Evolutionary conservation across 1,140 invertebrate species (phyloP).

Genomic region (Nylanderia fulva): DNA sequence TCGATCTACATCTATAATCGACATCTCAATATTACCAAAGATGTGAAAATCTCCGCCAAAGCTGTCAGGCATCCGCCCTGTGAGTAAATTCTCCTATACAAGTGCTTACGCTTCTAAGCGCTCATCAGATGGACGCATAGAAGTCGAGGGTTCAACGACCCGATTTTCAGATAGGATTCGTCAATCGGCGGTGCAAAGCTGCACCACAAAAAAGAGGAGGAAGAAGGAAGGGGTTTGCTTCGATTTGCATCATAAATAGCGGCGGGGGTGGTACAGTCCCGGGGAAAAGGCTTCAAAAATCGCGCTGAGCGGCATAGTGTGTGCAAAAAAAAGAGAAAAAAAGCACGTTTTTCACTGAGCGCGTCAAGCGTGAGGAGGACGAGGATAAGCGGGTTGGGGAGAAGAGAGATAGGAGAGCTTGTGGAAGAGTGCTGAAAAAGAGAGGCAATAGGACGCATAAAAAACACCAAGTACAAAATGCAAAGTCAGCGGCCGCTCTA

Average conservation of each 20-base stretch:
- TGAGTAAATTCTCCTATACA: not conserved
- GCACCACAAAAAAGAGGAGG: constrained; percentile 1
- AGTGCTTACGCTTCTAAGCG: not conserved
- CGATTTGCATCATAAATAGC: constrained; percentile 65
- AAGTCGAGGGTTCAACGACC: constrained; percentile 8
- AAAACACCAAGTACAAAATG: constrained; percentile 70
- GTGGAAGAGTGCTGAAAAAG: constrained; percentile 56
- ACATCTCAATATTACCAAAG: not conserved
- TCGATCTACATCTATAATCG: not conserved
- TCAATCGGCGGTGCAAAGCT: constrained; percentile 11
- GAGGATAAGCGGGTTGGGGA: not conserved
- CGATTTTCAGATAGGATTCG: constrained; percentile 29
- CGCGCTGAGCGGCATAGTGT: constrained; percentile 43
- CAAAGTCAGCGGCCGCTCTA: constrained; percentile 68
- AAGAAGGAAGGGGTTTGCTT: constrained; percentile 8
- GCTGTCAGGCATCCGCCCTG: not conserved
- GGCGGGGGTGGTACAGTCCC: not conserved
- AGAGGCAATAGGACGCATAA: constrained; percentile 67
- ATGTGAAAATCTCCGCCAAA: not conserved
- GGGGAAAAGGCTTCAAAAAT: constrained; percentile 63
- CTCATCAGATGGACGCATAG: not conserved
- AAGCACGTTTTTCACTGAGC: constrained; percentile 53
- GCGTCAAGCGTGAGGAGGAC: constrained; percentile 59
- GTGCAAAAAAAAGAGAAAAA: constrained; percentile 61
- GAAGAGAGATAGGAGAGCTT: constrained; percentile 2